These are phyloP conservation scores for Cistogaster globosa DNA, from an alignment of 2,888 invertebrate genomes.

Conservation along the genomic window DNA sequence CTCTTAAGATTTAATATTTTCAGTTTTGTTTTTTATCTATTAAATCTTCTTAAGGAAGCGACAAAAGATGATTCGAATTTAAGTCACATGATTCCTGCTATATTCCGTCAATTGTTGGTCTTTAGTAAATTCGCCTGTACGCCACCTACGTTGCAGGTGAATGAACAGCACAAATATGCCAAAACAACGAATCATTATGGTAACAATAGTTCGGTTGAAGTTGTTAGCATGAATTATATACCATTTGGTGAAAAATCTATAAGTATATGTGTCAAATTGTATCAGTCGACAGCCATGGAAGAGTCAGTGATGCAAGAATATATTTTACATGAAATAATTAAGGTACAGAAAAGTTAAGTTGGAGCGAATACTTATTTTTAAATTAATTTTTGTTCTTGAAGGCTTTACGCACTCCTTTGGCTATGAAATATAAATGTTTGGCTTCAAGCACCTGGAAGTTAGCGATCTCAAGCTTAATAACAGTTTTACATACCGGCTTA, in stretches of 20 bases:
- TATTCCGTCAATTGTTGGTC: slow-evolving; percentile 87
- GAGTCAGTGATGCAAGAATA: slow-evolving; percentile 88
- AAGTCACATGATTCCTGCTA: slow-evolving; percentile 87
- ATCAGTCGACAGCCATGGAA: slow-evolving; percentile 89
- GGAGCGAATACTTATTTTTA: background rate
- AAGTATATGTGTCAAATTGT: slow-evolving; percentile 89
- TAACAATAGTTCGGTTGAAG: slow-evolving; percentile 85
- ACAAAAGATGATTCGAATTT: slow-evolving; percentile 85
- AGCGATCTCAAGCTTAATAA: slow-evolving; percentile 89
- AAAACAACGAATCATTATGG: slow-evolving; percentile 79
- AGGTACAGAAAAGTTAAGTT: slow-evolving; percentile 76
- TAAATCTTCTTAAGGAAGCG: slow-evolving; percentile 83
- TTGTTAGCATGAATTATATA: slow-evolving; percentile 91
- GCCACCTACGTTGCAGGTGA: slow-evolving; percentile 84
- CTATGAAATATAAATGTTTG: slow-evolving; percentile 91
- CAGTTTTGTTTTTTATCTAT: background rate
- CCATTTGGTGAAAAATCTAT: slow-evolving; percentile 93
- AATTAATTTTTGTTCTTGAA: slow-evolving; percentile 42
- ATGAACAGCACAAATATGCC: slow-evolving; percentile 84
- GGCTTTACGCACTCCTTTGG: slow-evolving; percentile 89
- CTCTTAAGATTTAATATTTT: background rate
- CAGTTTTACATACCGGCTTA: slow-evolving; percentile 91
- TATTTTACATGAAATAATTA: slow-evolving; percentile 87
- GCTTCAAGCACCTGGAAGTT: slow-evolving; percentile 92
- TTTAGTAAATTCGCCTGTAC: slow-evolving; percentile 89